A percentile compares a stretch with the other conserved stretches of the same genome.
These are phyloP conservation scores for Ophraella communa DNA, from an alignment of 2,888 invertebrate species.

Conservation along the genomic window DNA sequence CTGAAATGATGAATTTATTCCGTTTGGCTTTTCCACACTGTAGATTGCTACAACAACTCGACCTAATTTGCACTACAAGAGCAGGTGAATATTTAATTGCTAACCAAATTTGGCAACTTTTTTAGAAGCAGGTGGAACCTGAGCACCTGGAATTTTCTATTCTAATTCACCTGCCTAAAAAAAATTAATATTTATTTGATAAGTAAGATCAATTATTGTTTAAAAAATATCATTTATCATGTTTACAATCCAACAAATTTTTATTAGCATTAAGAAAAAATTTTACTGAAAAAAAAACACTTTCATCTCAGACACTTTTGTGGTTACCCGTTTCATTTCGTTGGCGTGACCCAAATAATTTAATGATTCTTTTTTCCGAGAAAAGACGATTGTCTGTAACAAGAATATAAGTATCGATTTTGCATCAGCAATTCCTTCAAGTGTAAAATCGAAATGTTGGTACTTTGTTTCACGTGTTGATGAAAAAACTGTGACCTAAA, in stretches of 20 bases:
- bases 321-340: not conserved
- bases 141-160: not conserved
- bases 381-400: not conserved
- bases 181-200: not conserved
- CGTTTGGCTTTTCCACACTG: too few species aligned
- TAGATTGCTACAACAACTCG: not conserved
- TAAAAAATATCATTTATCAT: too few species aligned
- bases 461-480: constrained; percentile 1
- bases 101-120: not conserved
- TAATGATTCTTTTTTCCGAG: not conserved
- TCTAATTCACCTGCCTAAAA: not conserved
- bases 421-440: not conserved
- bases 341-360: not conserved
- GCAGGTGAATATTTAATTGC: not conserved
- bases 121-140: not conserved
- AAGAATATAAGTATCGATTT: constrained; percentile 2
- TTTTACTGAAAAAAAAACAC: too few species aligned
- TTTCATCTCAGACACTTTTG: too few species aligned
- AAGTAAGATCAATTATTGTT: too few species aligned
- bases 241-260: too few species aligned
- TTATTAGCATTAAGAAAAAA: not conserved
- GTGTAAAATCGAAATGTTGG: constrained; percentile 1
- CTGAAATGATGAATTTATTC: too few species aligned
- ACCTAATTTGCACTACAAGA: not conserved
- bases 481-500: constrained; percentile 3